Conservation (phyloP, 92 coral and sea anemone species). For the Phymanthus crucifer region DNA sequence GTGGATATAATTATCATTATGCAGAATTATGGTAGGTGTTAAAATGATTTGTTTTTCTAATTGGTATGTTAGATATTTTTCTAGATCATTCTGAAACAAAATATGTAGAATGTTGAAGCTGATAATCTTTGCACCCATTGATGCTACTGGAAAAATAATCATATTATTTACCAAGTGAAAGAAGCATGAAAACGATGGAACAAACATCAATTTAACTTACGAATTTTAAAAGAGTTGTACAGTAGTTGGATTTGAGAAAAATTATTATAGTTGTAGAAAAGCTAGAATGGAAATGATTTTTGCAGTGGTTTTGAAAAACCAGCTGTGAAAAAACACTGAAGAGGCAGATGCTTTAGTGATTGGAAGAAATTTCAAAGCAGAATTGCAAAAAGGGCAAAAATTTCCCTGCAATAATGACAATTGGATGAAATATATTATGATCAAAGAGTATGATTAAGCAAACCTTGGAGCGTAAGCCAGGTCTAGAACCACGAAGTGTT, state of each 20-base stretch:
- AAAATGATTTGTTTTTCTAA: not conserved
- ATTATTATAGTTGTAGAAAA: not conserved
- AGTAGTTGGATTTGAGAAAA: not conserved
- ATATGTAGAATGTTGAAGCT: not conserved
- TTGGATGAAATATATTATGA: not conserved
- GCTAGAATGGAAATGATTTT: not conserved
- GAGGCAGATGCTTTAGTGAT: not conserved
- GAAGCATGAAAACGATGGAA: not conserved
- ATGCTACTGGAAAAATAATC: not conserved
- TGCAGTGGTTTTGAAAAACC: not conserved
- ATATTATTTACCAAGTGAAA: not conserved
- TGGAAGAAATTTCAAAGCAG: not conserved
- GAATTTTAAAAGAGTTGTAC: too few relatives aligned
- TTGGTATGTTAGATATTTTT: not conserved
- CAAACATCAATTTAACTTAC: not conserved
- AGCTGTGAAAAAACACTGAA: not conserved
- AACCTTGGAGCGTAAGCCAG: constrained; percentile 26
- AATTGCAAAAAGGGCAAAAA: not conserved
- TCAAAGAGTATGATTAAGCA: not conserved
- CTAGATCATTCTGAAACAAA: not conserved
- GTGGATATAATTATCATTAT: too few relatives aligned
- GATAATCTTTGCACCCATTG: not conserved
- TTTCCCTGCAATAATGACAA: not conserved
- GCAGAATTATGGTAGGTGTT: not conserved
- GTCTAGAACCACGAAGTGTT: not conserved